Evolutionary conservation across 92 coral and sea anemone species (phyloP).

Genomic region (Heliopora coerulea): DNA sequence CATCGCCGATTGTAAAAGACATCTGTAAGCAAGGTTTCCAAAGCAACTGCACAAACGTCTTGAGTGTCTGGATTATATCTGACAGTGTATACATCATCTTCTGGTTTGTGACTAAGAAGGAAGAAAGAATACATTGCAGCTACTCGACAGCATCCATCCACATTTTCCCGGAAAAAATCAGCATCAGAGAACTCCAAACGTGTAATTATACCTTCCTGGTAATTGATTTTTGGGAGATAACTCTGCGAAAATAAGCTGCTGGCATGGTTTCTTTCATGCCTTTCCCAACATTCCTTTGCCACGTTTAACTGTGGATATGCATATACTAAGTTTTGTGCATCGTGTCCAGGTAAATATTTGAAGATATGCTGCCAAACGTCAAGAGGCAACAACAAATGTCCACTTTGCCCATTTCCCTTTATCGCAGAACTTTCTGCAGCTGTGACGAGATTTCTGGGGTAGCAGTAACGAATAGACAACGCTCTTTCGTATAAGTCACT

Average conservation of each 20-base stretch:
- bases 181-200: slow-evolving; percentile 31
- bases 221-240: slow-evolving; percentile 4
- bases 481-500: slow-evolving; percentile 37
- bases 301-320: slow-evolving; percentile 20
- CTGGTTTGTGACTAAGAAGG: slow-evolving; percentile 32
- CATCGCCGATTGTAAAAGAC: slow-evolving; percentile 31
- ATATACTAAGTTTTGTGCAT: slow-evolving; percentile 20
- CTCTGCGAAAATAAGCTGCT: too few relatives aligned
- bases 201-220: slow-evolving; percentile 21
- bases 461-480: slow-evolving; percentile 37
- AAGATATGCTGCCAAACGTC: slow-evolving; percentile 23
- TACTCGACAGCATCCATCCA: slow-evolving; percentile 29
- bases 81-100: slow-evolving; percentile 32
- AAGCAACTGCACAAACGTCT: slow-evolving; percentile 24
- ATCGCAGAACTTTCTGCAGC: neutral
- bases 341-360: slow-evolving; percentile 13
- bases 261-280: neutral
- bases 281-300: neutral
- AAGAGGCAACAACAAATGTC: slow-evolving; percentile 6
- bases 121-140: slow-evolving; percentile 35
- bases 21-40: slow-evolving; percentile 18
- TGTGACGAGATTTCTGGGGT: neutral
- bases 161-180: slow-evolving; percentile 7
- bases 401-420: neutral
- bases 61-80: slow-evolving; percentile 30